Evolutionary conservation across 2,113 vertebrate species (phyloP), one percentile per base, ranked within the genome.

Genomic region (Carassius auratus): DNA sequence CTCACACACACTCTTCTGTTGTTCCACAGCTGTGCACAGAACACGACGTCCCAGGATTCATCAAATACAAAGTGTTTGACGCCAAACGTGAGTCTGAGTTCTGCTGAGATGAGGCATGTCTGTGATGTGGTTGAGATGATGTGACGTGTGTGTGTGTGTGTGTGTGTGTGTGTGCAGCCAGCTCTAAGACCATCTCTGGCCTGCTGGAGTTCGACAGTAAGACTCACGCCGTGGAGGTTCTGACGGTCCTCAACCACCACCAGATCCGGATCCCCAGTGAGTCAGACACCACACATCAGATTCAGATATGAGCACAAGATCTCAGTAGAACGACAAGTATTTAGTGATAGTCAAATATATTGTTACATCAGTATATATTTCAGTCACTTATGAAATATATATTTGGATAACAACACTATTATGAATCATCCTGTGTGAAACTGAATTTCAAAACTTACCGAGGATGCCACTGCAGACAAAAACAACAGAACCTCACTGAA

Each of bases 191-290:
- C 62, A 96, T 98, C 66, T 99, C 98, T 59, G 98, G 98, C 68
- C 90, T 99, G 5, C 90, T 99, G 91, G 98, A 99, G 89, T 99
- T 98, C 94, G 96, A 99, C 91, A 97, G 96, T 79, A 99, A 99
- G 94, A 98, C 97, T 1, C 96, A 98, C 87, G 98, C 98, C 9
- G 97, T 99, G 81, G 97, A 99, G 95, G 97, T 97, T 76, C 96
- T 99, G 17, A 98, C 98, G 36, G 97, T 98, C 42, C 96, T 99
- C 86, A 99, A 99, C 94, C 97, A 99, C 92, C 97, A 97, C 93
- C 97, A 99, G 95, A 98, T 99, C 91, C 95, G 97, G 95, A 98
- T 98, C 90, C 97, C 97, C 86, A 98, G 98, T 99, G 93, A 97
- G 97, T 19, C 4, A 0, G 1, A 17, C 23, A 17, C 23, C 50